Base-by-base conservation (phyloP, 1,140 invertebrate species). In the Plectrocnemia conspersa region DNA sequence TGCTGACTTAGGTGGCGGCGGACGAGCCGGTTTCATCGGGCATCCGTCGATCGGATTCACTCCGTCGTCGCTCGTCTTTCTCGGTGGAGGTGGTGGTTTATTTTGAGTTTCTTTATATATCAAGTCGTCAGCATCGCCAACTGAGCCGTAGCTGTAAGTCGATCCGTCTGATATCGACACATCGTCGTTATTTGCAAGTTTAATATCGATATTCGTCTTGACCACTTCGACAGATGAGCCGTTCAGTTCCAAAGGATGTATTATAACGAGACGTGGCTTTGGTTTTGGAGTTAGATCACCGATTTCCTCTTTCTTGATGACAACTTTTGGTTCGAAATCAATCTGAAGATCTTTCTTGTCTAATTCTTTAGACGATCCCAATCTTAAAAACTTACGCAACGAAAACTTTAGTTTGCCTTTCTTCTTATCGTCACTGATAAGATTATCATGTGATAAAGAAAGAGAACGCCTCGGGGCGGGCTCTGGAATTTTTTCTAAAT, bases 241-340 rank as follows among this genome's bases (percentile, higher is more conserved):
- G 68, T 91, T 89, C 13, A 92, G 76, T 61, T 93, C 89, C 45
- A 88, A 73, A 10, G 90, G 90, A 78, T 93, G 90, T 58, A 93
- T 89, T 41, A 93, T 93, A 35, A 91, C 86, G 7, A 89, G 71
- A 15, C 87, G 76, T 0, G 84, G 83, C 64, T 86, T 85, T 0
- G 79, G 78, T 63, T 72, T 72, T 9, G 71, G 74, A 29, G 72
- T 69, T 44, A 71, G 74, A 54, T 81, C 81, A 32, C 79, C 75
- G 22, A 79, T 76, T 38, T 76, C 73, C 57, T 85, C 83, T 42
- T 81, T 63, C 63, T 80, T 82, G 9, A 63, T 49, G 55, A 69
- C 72, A 3, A 59, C 53, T 2, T 74, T 62, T 6, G 68, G 59
- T 61, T 75, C 74, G 4, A 68, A 62, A 4, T 72, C 62, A 2